Conservation (phyloP, 2,113 vertebrate genomes). For the Hypomesus transpacificus region DNA sequence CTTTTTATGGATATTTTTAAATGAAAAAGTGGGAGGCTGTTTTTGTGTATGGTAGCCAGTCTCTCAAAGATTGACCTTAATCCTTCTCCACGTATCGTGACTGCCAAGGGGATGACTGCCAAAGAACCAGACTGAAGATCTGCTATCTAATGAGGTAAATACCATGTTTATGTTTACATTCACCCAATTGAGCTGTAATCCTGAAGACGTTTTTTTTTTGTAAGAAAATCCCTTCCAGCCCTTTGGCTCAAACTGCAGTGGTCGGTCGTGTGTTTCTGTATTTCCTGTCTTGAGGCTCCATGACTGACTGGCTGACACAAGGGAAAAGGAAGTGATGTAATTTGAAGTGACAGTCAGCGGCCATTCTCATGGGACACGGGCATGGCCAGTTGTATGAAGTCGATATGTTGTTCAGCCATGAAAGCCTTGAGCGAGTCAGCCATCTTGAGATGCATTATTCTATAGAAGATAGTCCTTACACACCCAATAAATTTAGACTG, state of each 20-base stretch:
- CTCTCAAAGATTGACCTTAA: slow-evolving; percentile 75
- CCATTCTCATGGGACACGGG: slow-evolving; percentile 2
- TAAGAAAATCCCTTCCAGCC: slow-evolving; percentile 16
- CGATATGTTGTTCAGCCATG: slow-evolving; percentile 22
- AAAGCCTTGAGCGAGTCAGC: slow-evolving; percentile 11
- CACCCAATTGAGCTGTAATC: not conserved
- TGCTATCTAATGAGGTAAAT: slow-evolving; percentile 95
- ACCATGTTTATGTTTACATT: not conserved
- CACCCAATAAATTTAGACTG: slow-evolving; percentile 4
- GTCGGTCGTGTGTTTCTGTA: not conserved
- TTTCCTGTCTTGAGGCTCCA: slow-evolving; percentile 10
- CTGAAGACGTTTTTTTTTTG: slow-evolving; percentile 16
- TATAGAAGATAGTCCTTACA: slow-evolving; percentile 12
- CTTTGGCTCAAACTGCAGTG: not conserved
- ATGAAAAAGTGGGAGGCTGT: too few species aligned
- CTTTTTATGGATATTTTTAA: not conserved
- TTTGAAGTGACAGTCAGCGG: slow-evolving; percentile 26
- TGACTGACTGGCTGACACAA: slow-evolving; percentile 13
- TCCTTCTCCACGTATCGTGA: slow-evolving; percentile 79
- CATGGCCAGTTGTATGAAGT: slow-evolving; percentile 20
- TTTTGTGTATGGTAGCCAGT: too few species aligned
- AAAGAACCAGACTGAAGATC: slow-evolving; percentile 85
- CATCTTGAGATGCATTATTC: slow-evolving; percentile 29
- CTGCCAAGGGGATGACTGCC: slow-evolving; percentile 73
- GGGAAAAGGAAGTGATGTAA: slow-evolving; percentile 34